Conservation (phyloP, 35 echinoderm and acorn worm genomes). For the Ptychodera flava region DNA sequence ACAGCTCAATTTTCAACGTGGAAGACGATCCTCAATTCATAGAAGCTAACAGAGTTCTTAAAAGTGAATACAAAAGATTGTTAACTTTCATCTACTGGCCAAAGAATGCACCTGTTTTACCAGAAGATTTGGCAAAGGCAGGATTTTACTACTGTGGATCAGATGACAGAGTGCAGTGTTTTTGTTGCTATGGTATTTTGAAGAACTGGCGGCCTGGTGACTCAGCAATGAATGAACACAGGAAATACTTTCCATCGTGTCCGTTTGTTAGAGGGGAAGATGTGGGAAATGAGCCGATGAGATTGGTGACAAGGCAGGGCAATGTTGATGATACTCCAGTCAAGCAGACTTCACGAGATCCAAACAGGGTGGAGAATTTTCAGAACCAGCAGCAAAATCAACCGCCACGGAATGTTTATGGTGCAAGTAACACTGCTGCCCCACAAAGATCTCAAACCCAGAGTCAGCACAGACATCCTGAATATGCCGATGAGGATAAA, state of each 20-base stretch:
- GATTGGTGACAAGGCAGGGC: neutral
- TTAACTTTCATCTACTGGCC: slow-evolving; percentile 79
- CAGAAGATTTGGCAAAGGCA: slow-evolving; percentile 55
- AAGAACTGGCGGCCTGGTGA: slow-evolving; percentile 62
- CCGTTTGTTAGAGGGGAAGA: slow-evolving; percentile 55
- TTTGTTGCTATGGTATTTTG: slow-evolving; percentile 81
- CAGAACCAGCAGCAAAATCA: too few species aligned
- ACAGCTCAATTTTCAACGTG: neutral
- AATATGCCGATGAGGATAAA: neutral
- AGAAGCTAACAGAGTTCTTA: slow-evolving; percentile 14
- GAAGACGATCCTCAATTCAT: neutral
- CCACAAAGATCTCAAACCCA: neutral
- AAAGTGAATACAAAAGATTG: slow-evolving; percentile 61
- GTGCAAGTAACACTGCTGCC: neutral
- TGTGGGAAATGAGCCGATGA: slow-evolving; percentile 64
- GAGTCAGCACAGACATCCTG: neutral
- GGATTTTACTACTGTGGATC: slow-evolving; percentile 62
- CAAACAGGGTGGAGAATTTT: neutral
- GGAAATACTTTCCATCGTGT: slow-evolving; percentile 53
- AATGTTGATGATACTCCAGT: neutral
- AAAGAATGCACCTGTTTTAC: slow-evolving; percentile 35
- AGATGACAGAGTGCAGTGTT: slow-evolving; percentile 71
- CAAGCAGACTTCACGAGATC: neutral
- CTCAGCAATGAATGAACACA: slow-evolving; percentile 51
- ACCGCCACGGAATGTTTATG: neutral